A percentile compares a stretch with the other conserved stretches of the same genome.
These are phyloP conservation scores for Sebastes trivittatus DNA, from an alignment of 2,797 vertebrate genomes.

Conservation along the genomic window DNA sequence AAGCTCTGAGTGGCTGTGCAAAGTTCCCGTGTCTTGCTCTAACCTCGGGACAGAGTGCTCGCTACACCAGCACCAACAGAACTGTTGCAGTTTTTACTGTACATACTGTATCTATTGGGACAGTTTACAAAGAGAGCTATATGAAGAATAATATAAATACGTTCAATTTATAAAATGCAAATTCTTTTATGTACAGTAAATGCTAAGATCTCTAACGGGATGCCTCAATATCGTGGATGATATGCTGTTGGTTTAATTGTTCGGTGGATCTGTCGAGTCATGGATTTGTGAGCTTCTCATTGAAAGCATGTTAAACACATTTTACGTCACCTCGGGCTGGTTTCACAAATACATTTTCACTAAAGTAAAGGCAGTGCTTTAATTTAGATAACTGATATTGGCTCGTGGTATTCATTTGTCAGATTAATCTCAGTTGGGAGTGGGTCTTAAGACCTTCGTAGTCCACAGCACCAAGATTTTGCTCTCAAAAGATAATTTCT, in stretches of 20 bases:
- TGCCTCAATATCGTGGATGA: constrained; percentile 77
- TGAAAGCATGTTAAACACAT: constrained; percentile 74
- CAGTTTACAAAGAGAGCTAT: constrained; percentile 86
- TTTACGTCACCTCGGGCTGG: constrained; percentile 57
- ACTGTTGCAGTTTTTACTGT: constrained; percentile 83
- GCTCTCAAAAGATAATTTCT: constrained; percentile 9
- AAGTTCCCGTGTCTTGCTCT: constrained; percentile 72
- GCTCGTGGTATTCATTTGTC: constrained; percentile 40
- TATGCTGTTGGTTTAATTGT: constrained; percentile 69
- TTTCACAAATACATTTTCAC: constrained; percentile 62
- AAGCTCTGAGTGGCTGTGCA: constrained; percentile 73
- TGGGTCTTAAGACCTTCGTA: constrained; percentile 21
- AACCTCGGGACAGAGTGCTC: constrained; percentile 77
- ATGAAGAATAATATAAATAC: constrained; percentile 86
- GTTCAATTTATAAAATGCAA: constrained; percentile 81
- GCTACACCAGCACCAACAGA: constrained; percentile 81
- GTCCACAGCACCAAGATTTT: constrained; percentile 15
- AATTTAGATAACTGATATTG: constrained; percentile 40
- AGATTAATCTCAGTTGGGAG: constrained; percentile 24
- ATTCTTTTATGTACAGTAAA: constrained; percentile 79
- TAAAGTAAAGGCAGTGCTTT: constrained; percentile 61
- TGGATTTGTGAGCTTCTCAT: constrained; percentile 72
- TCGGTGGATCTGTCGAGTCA: constrained; percentile 71
- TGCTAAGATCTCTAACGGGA: constrained; percentile 69
- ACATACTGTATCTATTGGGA: constrained; percentile 85